These are phyloP conservation scores for Epirrhoe tristata DNA, from an alignment of 2,888 invertebrate genomes.

Conservation along the genomic window DNA sequence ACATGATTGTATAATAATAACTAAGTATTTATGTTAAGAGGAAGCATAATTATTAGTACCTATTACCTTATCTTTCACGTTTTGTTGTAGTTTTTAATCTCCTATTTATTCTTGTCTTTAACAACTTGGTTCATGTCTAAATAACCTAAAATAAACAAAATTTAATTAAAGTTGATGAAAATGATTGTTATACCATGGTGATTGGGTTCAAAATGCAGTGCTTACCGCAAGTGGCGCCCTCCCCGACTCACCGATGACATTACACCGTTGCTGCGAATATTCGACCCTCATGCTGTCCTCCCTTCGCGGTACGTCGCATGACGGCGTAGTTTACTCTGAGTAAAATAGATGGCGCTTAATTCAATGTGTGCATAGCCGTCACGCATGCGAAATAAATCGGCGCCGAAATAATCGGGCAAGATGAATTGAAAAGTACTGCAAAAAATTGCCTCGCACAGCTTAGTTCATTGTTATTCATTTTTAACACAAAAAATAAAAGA, in stretches of 20 bases:
- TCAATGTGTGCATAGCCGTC: slow-evolving; percentile 64
- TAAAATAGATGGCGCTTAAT: slow-evolving; percentile 76
- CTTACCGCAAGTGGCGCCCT: slow-evolving; percentile 93
- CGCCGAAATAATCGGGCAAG: slow-evolving; percentile 53
- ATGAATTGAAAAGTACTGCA: slow-evolving; percentile 25
- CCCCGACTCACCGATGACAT: slow-evolving; percentile 92
- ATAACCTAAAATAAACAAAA: slow-evolving; percentile 39
- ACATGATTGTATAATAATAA: neutral
- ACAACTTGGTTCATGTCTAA: slow-evolving; percentile 54
- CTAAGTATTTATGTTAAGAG: slow-evolving; percentile 7
- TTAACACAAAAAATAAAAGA: slow-evolving; percentile 24
- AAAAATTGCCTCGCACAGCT: slow-evolving; percentile 35
- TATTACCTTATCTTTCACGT: slow-evolving; percentile 41
- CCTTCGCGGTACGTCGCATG: slow-evolving; percentile 82
- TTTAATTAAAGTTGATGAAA: slow-evolving; percentile 48
- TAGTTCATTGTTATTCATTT: slow-evolving; percentile 35
- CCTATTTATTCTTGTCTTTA: slow-evolving; percentile 48
- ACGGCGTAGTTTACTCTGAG: slow-evolving; percentile 57
- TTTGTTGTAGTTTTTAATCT: slow-evolving; percentile 53
- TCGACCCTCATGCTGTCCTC: slow-evolving; percentile 89
- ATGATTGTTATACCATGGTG: slow-evolving; percentile 58
- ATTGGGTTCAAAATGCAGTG: slow-evolving; percentile 83
- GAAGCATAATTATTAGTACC: slow-evolving; percentile 20
- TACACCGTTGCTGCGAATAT: slow-evolving; percentile 90
- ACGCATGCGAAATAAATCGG: slow-evolving; percentile 67